These are phyloP conservation scores for Spodoptera litura DNA, from an alignment of 1,140 invertebrate species.

Conservation along the genomic window DNA sequence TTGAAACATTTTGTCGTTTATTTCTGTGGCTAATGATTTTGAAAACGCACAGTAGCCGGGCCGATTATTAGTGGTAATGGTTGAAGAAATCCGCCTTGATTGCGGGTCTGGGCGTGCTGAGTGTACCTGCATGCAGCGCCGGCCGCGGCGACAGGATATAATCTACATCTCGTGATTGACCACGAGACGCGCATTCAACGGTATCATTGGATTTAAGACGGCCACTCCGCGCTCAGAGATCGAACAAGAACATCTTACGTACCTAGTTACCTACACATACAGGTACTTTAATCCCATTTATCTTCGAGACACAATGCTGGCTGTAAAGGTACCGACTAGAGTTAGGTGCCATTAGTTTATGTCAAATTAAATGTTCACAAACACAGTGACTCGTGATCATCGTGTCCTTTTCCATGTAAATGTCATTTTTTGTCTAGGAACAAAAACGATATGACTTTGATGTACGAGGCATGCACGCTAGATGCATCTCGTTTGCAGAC, in stretches of 20 bases:
- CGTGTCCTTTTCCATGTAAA: constrained; percentile 70
- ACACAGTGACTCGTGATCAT: constrained; percentile 64
- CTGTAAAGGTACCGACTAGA: constrained; percentile 2
- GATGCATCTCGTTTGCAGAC: constrained; percentile 37
- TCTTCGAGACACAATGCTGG: neutral
- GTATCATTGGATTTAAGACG: constrained; percentile 34
- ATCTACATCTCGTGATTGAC: constrained; percentile 38
- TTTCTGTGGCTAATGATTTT: constrained; percentile 64
- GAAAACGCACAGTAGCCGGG: constrained; percentile 64
- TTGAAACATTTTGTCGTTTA: constrained; percentile 56
- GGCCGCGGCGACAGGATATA: constrained; percentile 18
- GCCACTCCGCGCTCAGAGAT: neutral
- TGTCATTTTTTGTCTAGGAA: constrained; percentile 75
- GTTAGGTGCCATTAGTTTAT: constrained; percentile 64
- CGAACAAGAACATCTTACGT: constrained; percentile 7
- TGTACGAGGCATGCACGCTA: neutral
- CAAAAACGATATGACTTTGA: constrained; percentile 47
- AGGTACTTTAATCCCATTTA: neutral
- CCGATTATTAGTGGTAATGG: constrained; percentile 68
- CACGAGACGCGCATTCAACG: constrained; percentile 33
- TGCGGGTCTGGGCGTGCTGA: constrained; percentile 55
- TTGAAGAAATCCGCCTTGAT: constrained; percentile 68
- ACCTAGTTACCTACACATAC: neutral
- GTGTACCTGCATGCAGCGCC: neutral
- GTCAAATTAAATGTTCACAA: constrained; percentile 68